These are phyloP conservation scores for Promerops cafer DNA, from an alignment of 2,113 vertebrate genomes.

Conservation along the genomic window DNA sequence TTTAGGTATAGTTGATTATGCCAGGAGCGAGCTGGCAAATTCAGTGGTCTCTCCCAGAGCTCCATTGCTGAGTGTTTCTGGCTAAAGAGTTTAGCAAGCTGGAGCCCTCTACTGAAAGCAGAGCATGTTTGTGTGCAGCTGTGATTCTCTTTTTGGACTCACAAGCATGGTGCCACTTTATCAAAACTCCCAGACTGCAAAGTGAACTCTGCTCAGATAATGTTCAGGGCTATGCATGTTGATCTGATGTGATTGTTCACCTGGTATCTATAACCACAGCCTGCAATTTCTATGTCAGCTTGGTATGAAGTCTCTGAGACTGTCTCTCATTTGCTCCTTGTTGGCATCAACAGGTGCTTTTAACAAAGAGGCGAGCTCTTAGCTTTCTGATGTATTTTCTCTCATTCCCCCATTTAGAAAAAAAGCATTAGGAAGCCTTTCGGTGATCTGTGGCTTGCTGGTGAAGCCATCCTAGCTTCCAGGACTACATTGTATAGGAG, in stretches of 20 bases:
- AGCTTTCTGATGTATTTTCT: background rate
- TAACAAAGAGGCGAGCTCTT: background rate
- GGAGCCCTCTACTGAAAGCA: background rate
- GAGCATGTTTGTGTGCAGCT: background rate
- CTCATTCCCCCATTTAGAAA: background rate
- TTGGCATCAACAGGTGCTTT: background rate
- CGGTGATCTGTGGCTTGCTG: background rate
- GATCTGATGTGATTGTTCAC: background rate
- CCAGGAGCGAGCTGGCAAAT: background rate
- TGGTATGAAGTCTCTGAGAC: background rate
- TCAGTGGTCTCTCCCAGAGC: background rate
- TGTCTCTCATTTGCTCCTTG: background rate
- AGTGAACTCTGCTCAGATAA: background rate
- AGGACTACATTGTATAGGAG: background rate
- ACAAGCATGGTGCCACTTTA: accelerated
- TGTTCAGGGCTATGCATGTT: background rate
- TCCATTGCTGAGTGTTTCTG: background rate
- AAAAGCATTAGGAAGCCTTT: background rate
- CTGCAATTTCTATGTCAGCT: background rate
- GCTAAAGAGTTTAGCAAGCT: background rate
- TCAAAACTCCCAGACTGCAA: background rate
- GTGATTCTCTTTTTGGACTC: background rate
- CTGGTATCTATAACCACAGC: background rate
- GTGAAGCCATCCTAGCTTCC: background rate
- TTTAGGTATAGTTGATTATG: background rate